phyloP scores from a whole-genome alignment of 1,140 invertebrate species.

The Rhyacophila brunnea region DNA sequence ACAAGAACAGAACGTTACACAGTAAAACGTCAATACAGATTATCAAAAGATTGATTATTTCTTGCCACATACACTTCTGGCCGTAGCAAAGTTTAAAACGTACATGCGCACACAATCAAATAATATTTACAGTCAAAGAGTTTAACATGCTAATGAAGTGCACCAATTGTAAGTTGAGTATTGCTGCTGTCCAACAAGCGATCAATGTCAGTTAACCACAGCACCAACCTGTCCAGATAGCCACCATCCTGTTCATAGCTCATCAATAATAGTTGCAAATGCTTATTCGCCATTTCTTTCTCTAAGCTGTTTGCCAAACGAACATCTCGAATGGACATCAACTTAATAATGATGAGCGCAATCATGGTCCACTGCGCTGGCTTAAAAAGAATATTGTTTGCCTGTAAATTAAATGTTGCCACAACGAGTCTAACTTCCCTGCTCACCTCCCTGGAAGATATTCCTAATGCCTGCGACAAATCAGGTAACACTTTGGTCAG shows the following conservation, averaged over 20 bases:
- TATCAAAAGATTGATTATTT: too few species aligned
- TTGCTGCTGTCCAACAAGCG: conserved; percentile 41
- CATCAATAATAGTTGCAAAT: conserved; percentile 52
- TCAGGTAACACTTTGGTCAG: conserved; percentile 55
- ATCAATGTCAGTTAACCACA: conserved; percentile 54
- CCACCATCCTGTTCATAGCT: conserved; percentile 54
- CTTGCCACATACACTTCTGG: too few species aligned
- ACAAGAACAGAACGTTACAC: too few species aligned
- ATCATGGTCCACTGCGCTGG: conserved; percentile 57
- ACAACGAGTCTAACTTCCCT: conserved; percentile 54
- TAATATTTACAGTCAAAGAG: too few species aligned
- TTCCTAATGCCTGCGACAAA: conserved; percentile 43
- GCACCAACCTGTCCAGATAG: conserved; percentile 52
- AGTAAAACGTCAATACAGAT: too few species aligned
- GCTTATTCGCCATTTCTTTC: conserved; percentile 44
- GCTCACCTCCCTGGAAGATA: conserved; percentile 42
- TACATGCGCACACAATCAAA: too few species aligned
- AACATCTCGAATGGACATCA: conserved; percentile 50
- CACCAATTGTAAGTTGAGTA: conserved; percentile 7
- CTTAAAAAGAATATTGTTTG: conserved; percentile 61
- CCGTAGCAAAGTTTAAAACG: too few species aligned
- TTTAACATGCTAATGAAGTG: too few species aligned
- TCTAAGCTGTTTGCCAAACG: conserved; percentile 43
- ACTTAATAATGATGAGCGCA: conserved; percentile 53
- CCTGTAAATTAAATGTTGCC: conserved; percentile 57